These are phyloP conservation scores for Coleophora deauratella DNA, from an alignment of 2,888 invertebrate species.

Conservation along the genomic window DNA sequence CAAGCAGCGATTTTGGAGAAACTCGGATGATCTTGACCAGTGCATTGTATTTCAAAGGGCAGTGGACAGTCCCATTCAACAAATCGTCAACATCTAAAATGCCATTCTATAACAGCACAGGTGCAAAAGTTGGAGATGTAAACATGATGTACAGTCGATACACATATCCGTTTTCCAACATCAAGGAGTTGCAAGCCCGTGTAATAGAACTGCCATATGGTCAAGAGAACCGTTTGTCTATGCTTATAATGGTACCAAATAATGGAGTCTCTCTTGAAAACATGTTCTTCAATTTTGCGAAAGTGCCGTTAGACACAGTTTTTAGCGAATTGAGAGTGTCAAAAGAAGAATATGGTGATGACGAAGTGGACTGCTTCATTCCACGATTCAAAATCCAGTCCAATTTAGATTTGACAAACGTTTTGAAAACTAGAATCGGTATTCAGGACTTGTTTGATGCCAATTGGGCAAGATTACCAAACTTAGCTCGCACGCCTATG, in stretches of 20 bases:
- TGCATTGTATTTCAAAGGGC: slow-evolving; percentile 81
- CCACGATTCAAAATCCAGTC: slow-evolving; percentile 77
- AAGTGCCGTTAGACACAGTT: slow-evolving; percentile 58
- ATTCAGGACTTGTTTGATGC: slow-evolving; percentile 76
- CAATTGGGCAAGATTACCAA: slow-evolving; percentile 34
- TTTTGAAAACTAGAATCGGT: slow-evolving; percentile 50
- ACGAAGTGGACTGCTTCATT: slow-evolving; percentile 77
- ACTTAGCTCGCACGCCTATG: slow-evolving; percentile 64
- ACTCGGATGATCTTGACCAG: slow-evolving; percentile 77
- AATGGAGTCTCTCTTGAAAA: slow-evolving; percentile 63
- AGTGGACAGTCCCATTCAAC: slow-evolving; percentile 80
- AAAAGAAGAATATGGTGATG: slow-evolving; percentile 68
- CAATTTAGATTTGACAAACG: slow-evolving; percentile 67
- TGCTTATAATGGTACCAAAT: slow-evolving; percentile 79
- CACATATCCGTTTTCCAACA: slow-evolving; percentile 73
- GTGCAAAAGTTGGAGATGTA: slow-evolving; percentile 68
- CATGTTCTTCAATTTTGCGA: slow-evolving; percentile 67
- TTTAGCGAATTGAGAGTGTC: slow-evolving; percentile 64
- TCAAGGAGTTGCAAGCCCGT: slow-evolving; percentile 72
- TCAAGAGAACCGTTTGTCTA: slow-evolving; percentile 65
- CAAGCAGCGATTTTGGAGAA: slow-evolving; percentile 49
- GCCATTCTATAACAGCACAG: slow-evolving; percentile 73
- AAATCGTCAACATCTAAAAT: slow-evolving; percentile 59
- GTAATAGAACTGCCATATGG: slow-evolving; percentile 82
- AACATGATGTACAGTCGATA: slow-evolving; percentile 83